Percentiles rank a stretch among this genome's conserved stretches.
Conservation (phyloP, 2,888 invertebrate species). For the Germaria angustata region DNA sequence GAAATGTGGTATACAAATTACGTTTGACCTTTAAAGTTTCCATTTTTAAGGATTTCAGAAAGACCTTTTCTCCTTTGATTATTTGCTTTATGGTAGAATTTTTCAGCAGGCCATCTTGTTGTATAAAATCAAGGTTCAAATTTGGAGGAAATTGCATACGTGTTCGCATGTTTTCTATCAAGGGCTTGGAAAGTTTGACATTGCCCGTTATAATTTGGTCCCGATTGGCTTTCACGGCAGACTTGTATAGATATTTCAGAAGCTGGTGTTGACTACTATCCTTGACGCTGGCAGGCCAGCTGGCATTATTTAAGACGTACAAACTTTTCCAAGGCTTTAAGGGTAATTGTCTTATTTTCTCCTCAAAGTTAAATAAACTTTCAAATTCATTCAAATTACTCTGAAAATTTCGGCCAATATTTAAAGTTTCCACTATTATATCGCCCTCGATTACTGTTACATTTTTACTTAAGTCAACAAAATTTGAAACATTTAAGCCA, state of each 20-base stretch:
- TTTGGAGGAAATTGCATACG: conserved; percentile 65
- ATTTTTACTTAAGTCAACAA: conserved; percentile 71
- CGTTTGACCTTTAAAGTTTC: conserved; percentile 53
- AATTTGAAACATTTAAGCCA: conserved; percentile 63
- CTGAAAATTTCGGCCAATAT: conserved; percentile 69
- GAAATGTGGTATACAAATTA: conserved; percentile 38
- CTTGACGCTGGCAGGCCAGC: conserved; percentile 66
- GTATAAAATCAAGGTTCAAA: conserved; percentile 73
- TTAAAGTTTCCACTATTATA: conserved; percentile 70
- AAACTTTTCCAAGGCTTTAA: conserved; percentile 71
- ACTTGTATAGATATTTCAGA: conserved; percentile 72
- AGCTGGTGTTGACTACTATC: conserved; percentile 59
- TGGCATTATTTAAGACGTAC: conserved; percentile 71
- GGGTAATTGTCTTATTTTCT: conserved; percentile 62
- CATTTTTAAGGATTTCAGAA: conserved; percentile 65
- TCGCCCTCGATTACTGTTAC: conserved; percentile 69
- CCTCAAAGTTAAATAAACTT: conserved; percentile 31
- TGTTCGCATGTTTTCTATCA: conserved; percentile 69
- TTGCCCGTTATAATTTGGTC: conserved; percentile 74
- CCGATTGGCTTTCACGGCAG: conserved; percentile 72
- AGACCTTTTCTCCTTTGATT: conserved; percentile 68
- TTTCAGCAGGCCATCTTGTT: conserved; percentile 72
- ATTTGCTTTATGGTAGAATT: conserved; percentile 65
- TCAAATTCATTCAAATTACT: conserved; percentile 64
- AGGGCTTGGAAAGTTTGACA: conserved; percentile 70